Evolutionary conservation across 2,113 vertebrate genomes (phyloP), one percentile per base, ranked within the genome.

Genomic region (Microtus richardsoni): DNA sequence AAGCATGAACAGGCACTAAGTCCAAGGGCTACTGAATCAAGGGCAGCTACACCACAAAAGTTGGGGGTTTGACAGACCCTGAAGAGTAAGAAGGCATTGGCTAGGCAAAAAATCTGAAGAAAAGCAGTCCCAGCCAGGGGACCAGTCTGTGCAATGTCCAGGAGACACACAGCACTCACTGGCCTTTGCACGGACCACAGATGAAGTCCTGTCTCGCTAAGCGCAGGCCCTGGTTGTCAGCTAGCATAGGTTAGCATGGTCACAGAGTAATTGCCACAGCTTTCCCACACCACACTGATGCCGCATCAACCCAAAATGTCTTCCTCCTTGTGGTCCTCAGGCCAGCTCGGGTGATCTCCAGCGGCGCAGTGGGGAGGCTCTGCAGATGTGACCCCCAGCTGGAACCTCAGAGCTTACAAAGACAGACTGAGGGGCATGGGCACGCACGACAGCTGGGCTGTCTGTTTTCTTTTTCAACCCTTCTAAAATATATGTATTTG

Each of bases 381-480:
- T 54, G 47, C 74, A 39, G 85, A 44, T 39, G 22, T 47, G 14
- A 82, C n/a, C n/a, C 47, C 94, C 49, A 39, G 84, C 68, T 41
- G 83, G 75, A 74, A 36, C 12, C 80, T 44, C 1, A 6, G 52
- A 7, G 49, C 66, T 77, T 11, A 74, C 47, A 66, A 28, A 88
- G 58, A 71, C 84, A 54, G 36, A 24, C 11, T 2, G 5, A n/a
- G 39, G 39, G 39, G 33, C 22, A 33, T 11, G 26, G 52, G 33
- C 30, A 52, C 12, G 0, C 41, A 54, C 14, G 11, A 52, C 89
- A 95, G 79, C 52, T 30, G 33, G 47, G 66, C 26, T 12, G 58
- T 96, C 91, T 82, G 70, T 78, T 71, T 79, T 66, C n/a, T 71
- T 88, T 93, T 19, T 44, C 14, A 12, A 36, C 11, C 75, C 95